Evolutionary conservation across 2,797 vertebrate genomes (phyloP).

Genomic region (Poeciliopsis presidionis): DNA sequence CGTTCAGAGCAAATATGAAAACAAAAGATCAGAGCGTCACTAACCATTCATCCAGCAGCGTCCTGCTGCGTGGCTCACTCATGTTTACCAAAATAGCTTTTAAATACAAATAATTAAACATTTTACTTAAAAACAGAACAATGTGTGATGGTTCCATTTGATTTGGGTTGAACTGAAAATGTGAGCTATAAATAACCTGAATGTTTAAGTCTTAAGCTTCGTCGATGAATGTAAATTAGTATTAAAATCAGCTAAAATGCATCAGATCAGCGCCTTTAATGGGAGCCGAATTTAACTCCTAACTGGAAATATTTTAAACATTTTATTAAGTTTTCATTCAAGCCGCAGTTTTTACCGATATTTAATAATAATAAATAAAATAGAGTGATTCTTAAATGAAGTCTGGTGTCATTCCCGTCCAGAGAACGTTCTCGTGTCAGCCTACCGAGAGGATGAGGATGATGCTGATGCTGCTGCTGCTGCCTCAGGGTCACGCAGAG

Average conservation of each 20-base stretch:
- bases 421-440: neutral
- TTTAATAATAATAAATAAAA: neutral
- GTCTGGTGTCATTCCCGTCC: constrained; percentile 23
- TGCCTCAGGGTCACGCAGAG: neutral
- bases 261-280: fast-evolving
- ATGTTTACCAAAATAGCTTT: neutral
- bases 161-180: fast-evolving
- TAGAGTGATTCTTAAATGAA: fast-evolving
- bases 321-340: fast-evolving
- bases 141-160: fast-evolving
- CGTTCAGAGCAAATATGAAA: neutral
- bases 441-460: neutral
- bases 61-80: neutral
- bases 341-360: neutral
- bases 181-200: neutral
- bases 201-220: neutral
- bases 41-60: neutral
- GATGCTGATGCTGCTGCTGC: neutral
- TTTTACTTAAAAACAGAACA: fast-evolving
- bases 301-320: fast-evolving
- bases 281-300: neutral
- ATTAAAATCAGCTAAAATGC: neutral
- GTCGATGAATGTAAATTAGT: fast-evolving
- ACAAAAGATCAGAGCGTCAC: neutral
- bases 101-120: neutral